These are phyloP conservation scores for Apamea sordens DNA, from an alignment of 2,888 invertebrate genomes.

Conservation along the genomic window DNA sequence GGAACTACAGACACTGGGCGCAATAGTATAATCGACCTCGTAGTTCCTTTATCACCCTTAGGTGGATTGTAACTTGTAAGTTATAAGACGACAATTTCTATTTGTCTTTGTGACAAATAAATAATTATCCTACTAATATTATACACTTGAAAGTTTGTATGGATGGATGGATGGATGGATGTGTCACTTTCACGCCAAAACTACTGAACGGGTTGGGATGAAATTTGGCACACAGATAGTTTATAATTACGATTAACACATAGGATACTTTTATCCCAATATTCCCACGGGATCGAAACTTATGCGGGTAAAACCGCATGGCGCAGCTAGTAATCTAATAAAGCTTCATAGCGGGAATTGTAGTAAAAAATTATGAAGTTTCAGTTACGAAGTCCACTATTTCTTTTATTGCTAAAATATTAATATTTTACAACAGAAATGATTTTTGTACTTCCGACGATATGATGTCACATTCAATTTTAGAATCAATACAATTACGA, in stretches of 20 bases:
- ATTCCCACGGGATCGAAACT: too few species aligned
- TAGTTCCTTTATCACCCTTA: background rate
- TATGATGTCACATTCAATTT: background rate
- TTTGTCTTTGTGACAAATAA: background rate
- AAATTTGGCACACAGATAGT: too few species aligned
- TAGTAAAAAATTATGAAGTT: background rate
- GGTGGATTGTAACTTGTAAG: background rate
- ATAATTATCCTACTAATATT: background rate
- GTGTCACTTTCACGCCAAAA: too few species aligned
- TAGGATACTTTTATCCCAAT: too few species aligned
- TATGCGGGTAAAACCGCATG: too few species aligned
- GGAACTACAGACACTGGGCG: too few species aligned
- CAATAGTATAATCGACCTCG: background rate
- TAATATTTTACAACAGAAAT: background rate
- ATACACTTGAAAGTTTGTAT: too few species aligned
- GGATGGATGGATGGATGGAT: too few species aligned
- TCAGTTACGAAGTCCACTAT: background rate
- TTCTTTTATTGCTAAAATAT: background rate
- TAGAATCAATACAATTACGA: background rate
- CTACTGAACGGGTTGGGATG: too few species aligned
- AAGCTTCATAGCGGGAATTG: background rate
- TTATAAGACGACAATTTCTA: too few species aligned
- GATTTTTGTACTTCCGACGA: background rate
- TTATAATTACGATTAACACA: too few species aligned
- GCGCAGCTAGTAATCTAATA: background rate